Percentiles rank a stretch among this genome's conserved stretches.
Evolutionary conservation across 2,888 invertebrate species (phyloP).

Genomic region (Bruchidius siliquastri): DNA sequence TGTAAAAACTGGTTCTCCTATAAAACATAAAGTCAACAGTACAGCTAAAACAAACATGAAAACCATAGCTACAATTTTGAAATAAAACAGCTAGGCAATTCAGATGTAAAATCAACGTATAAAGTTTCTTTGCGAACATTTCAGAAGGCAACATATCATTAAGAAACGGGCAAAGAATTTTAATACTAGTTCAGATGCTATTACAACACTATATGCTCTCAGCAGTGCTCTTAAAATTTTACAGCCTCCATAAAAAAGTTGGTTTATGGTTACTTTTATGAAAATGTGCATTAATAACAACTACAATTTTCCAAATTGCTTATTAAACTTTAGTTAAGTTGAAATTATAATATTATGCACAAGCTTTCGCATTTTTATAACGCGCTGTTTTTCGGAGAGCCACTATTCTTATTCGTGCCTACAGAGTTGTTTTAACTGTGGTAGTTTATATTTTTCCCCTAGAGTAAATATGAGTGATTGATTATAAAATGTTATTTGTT

Average conservation of each 20-base stretch:
- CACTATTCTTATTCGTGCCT: neutral
- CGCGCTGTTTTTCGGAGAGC: neutral
- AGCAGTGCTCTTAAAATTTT: neutral
- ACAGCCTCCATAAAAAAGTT: neutral
- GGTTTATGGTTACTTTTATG: constrained; percentile 1
- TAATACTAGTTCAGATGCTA: neutral
- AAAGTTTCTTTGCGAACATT: neutral
- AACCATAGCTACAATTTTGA: neutral
- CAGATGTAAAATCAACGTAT: neutral
- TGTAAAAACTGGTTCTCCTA: neutral
- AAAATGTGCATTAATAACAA: constrained; percentile 1
- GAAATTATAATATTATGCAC: neutral
- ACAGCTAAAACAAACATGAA: neutral
- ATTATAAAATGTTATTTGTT: too few species aligned
- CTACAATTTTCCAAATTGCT: constrained; percentile 2
- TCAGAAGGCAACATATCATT: neutral
- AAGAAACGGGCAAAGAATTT: neutral
- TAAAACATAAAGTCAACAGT: neutral
- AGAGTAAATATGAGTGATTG: too few species aligned
- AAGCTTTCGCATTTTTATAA: neutral
- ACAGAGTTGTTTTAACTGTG: too few species aligned
- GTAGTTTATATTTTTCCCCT: too few species aligned
- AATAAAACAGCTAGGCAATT: neutral
- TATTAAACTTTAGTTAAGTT: neutral
- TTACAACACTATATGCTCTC: neutral